Evolutionary conservation across 1,140 invertebrate genomes (phyloP).

Genomic region (Muscidifurax raptorellus): DNA sequence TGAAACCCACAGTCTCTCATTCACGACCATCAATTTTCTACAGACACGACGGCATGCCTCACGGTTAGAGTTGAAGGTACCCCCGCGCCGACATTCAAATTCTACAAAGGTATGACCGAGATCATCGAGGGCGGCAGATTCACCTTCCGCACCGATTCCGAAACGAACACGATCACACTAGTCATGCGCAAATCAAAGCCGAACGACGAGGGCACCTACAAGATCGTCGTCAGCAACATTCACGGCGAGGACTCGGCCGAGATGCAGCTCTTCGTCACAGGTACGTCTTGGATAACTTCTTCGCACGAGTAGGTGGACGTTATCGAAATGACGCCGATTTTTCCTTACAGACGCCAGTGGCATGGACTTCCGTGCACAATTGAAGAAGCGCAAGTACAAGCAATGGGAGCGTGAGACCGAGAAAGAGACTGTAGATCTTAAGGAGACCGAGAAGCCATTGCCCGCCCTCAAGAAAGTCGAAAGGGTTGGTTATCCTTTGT

Average conservation of each 20-base stretch:
- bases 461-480: slow-evolving; percentile 93
- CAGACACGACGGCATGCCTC: slow-evolving; percentile 92
- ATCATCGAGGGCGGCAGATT: slow-evolving; percentile 95
- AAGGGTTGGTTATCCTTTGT: slow-evolving; percentile 80
- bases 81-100: slow-evolving; percentile 95
- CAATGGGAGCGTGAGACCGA: slow-evolving; percentile 95
- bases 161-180: slow-evolving; percentile 91
- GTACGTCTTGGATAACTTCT: slow-evolving; percentile 74
- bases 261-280: slow-evolving; percentile 96
- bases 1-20: no score
- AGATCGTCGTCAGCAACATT: slow-evolving; percentile 92
- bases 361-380: slow-evolving; percentile 98
- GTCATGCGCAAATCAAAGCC: slow-evolving; percentile 97
- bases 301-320: neutral
- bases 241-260: slow-evolving; percentile 96
- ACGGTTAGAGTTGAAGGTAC: slow-evolving; percentile 93
- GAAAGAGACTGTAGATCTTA: slow-evolving; percentile 93
- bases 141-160: slow-evolving; percentile 93
- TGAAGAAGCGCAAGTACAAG: slow-evolving; percentile 97
- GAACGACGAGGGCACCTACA: slow-evolving; percentile 98
- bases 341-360: slow-evolving; percentile 61
- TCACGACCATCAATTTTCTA: slow-evolving; percentile 49
- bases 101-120: slow-evolving; percentile 92
- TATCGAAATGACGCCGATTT: slow-evolving; percentile 23
- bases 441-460: slow-evolving; percentile 91